phyloP scores from a whole-genome alignment of 2,113 vertebrate species.

The Tragelaphus imberbis region DNA sequence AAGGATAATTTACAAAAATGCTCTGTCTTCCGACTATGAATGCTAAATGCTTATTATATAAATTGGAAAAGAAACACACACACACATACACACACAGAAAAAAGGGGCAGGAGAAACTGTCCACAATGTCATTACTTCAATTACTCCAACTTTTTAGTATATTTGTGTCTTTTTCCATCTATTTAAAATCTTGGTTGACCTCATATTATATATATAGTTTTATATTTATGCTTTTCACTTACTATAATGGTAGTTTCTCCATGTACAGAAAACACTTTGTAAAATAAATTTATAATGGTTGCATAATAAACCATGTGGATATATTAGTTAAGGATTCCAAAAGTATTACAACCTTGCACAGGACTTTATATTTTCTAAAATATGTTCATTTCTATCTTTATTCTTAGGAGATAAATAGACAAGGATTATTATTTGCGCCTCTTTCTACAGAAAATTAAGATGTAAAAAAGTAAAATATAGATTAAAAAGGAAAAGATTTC shows the following conservation, averaged over 20 bases:
- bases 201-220: neutral
- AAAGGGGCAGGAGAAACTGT: neutral
- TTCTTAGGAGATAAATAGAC: neutral
- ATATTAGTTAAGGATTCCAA: neutral
- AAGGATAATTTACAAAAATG: neutral
- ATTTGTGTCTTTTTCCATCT: neutral
- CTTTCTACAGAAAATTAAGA: conserved; percentile 26
- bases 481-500: neutral
- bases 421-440: neutral
- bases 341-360: neutral
- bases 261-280: neutral
- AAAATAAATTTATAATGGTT: neutral
- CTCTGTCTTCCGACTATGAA: neutral
- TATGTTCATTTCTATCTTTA: neutral
- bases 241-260: neutral
- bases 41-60: neutral
- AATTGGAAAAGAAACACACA: neutral
- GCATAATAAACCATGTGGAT: neutral
- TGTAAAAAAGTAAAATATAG: neutral
- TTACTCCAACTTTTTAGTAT: neutral
- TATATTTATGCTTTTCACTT: neutral
- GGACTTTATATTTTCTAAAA: neutral
- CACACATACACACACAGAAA: neutral
- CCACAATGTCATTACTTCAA: neutral
- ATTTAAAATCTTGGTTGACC: neutral